Evolutionary conservation across 2,113 vertebrate species (phyloP).

Genomic region (Nesogale talazaci): DNA sequence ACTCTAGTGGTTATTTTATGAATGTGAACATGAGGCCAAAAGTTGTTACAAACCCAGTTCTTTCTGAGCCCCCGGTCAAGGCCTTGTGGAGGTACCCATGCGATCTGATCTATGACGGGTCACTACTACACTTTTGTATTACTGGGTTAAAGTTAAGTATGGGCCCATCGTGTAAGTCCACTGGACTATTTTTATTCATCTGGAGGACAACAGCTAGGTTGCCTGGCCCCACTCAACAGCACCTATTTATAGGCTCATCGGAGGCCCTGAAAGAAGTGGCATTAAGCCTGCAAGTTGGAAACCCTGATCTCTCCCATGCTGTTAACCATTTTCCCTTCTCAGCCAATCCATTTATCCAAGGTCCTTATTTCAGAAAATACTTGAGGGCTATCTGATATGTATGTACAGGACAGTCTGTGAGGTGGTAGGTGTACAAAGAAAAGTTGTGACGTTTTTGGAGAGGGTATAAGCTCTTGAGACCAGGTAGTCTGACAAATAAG

Average conservation of each 20-base stretch:
- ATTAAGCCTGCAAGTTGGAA: conserved; percentile 44
- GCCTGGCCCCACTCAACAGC: conserved; percentile 58
- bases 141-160: conserved; percentile 18
- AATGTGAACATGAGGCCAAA: conserved; percentile 13
- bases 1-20: conserved; percentile 38
- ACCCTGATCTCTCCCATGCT: conserved; percentile 10
- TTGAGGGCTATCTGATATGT: not conserved
- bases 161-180: conserved; percentile 51
- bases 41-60: not conserved
- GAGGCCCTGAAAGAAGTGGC: conserved; percentile 49
- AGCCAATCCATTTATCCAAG: conserved; percentile 30
- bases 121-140: not conserved
- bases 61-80: not conserved
- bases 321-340: conserved; percentile 45
- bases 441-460: not conserved
- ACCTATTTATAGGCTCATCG: conserved; percentile 71
- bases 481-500: conserved; percentile 38
- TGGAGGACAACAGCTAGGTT: conserved; percentile 53
- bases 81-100: not conserved
- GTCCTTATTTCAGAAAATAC: conserved; percentile 22
- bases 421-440: conserved; percentile 19
- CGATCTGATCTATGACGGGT: not conserved
- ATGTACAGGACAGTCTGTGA: not conserved
- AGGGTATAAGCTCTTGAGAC: not conserved
- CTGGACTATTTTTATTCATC: conserved; percentile 75